Conservation (phyloP, 1,140 invertebrate species). For the Diachasmimorpha longicaudata region DNA sequence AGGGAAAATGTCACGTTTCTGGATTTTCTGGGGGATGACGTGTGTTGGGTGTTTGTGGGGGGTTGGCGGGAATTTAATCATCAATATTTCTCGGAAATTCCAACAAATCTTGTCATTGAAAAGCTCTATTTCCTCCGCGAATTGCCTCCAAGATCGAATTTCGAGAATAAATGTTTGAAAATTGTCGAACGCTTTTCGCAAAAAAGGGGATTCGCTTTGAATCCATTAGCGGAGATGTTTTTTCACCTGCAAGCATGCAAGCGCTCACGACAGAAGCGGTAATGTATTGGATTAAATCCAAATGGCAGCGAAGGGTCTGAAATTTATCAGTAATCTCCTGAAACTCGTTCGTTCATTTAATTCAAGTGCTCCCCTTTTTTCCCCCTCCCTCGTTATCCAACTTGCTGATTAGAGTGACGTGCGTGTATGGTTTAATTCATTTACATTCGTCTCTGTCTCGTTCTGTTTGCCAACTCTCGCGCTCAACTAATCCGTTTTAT, state of each 20-base stretch:
- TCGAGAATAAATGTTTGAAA: too few relatives aligned
- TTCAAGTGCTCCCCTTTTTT: neutral
- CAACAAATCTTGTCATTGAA: too few relatives aligned
- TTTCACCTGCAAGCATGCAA: too few relatives aligned
- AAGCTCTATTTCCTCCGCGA: too few relatives aligned
- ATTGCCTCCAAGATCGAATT: too few relatives aligned
- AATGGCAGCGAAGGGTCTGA: neutral
- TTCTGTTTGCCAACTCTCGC: constrained; percentile 23
- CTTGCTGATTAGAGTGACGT: constrained; percentile 21
- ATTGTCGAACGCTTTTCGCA: too few relatives aligned
- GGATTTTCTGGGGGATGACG: neutral
- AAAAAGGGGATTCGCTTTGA: too few relatives aligned
- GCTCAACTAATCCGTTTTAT: constrained; percentile 22
- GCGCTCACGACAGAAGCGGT: neutral
- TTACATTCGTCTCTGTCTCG: constrained; percentile 8
- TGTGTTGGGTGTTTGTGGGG: neutral
- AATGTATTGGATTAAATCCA: neutral
- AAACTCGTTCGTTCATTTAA: constrained; percentile 19
- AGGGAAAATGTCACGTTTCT: neutral
- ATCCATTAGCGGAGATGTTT: too few relatives aligned
- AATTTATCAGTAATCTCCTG: neutral
- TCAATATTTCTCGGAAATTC: too few relatives aligned
- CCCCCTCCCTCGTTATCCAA: neutral
- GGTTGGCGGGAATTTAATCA: neutral
- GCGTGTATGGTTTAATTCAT: constrained; percentile 21